Conservation (phyloP, 2,888 invertebrate species). For the Dicranocentrus wangi region DNA sequence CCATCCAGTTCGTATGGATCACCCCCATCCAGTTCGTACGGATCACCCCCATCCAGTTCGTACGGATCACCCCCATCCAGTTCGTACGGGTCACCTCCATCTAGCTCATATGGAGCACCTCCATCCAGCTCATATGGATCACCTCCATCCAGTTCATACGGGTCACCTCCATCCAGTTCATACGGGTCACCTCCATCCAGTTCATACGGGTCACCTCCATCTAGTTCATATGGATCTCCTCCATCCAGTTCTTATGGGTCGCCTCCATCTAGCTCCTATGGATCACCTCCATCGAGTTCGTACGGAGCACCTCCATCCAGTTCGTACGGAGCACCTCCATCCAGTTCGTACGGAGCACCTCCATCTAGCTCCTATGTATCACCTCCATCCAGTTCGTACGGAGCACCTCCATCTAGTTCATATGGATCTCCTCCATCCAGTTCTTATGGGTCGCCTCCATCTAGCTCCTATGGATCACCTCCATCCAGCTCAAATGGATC, state of each 20-base stretch:
- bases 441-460: conserved; percentile 4
- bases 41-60: neutral
- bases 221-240: conserved; percentile 8
- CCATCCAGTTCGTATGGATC: neutral
- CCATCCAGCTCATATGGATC: neutral
- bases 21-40: conserved; percentile 13
- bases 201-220: neutral
- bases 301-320: neutral
- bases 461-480: neutral
- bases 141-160: conserved; percentile 1
- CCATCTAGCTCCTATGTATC: conserved; percentile 2
- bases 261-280: neutral
- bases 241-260: conserved; percentile 8
- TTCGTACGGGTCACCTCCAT: conserved; percentile 1
- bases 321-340: conserved; percentile 1
- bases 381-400: conserved; percentile 17
- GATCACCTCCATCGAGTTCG: neutral
- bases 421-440: neutral
- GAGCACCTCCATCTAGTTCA: neutral
- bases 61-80: neutral
- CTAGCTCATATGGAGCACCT: neutral
- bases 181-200: conserved; percentile 7
- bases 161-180: conserved; percentile 18
- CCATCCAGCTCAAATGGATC: neutral
- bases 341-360: neutral